Percentiles rank a stretch among this genome's conserved stretches.
These are phyloP conservation scores for Tetramorium simillimum DNA, from an alignment of 1,140 invertebrate species.

Conservation along the genomic window DNA sequence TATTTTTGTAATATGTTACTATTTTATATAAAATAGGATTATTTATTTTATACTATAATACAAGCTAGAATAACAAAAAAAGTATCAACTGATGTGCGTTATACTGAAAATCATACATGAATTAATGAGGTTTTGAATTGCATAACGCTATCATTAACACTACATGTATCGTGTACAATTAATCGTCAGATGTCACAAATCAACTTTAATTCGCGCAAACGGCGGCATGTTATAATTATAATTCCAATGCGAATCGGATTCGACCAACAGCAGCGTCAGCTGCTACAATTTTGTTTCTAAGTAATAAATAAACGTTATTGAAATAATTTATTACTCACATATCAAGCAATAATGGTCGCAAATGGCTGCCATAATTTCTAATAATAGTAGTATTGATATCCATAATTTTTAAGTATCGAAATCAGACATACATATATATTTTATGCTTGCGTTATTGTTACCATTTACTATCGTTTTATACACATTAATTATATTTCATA, in stretches of 20 bases:
- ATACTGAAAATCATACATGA: slow-evolving; percentile 10
- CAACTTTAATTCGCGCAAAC: slow-evolving; percentile 8
- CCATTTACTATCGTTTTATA: background rate
- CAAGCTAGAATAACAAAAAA: background rate
- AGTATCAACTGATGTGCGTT: background rate
- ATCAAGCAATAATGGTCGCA: slow-evolving; percentile 17
- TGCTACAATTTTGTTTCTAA: background rate
- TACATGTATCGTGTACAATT: background rate
- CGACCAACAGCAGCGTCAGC: background rate
- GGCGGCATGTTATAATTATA: slow-evolving; percentile 16
- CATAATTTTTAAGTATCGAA: slow-evolving; percentile 30
- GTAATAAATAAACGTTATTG: slow-evolving; percentile 46
- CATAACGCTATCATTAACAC: slow-evolving; percentile 12
- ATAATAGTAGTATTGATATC: background rate
- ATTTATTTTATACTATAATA: background rate
- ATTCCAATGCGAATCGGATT: background rate
- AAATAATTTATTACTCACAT: slow-evolving; percentile 22
- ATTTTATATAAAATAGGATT: background rate
- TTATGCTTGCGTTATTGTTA: background rate
- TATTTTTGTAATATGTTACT: background rate
- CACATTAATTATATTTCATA: slow-evolving; percentile 7
- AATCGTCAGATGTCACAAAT: slow-evolving; percentile 40
- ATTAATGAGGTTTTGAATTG: slow-evolving; percentile 34
- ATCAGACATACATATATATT: background rate
- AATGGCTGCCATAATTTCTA: slow-evolving; percentile 27